A percentile compares a stretch with the other conserved stretches of the same genome.
These are phyloP conservation scores for Lichenostomus cassidix DNA, from an alignment of 2,113 vertebrate genomes.

Conservation along the genomic window DNA sequence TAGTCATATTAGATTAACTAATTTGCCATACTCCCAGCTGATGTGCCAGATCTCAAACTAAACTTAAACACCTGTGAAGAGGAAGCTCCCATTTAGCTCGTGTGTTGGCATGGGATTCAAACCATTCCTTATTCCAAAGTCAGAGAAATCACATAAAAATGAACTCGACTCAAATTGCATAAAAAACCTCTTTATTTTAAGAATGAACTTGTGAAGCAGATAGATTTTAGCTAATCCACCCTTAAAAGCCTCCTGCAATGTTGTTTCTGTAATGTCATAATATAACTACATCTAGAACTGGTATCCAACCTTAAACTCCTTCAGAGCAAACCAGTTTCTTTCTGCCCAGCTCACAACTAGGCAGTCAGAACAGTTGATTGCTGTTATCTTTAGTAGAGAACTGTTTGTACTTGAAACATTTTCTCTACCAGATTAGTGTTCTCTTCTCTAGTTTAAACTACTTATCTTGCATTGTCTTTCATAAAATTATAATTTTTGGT, in stretches of 20 bases:
- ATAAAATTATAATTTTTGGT: neutral
- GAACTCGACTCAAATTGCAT: neutral
- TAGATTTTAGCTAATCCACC: neutral
- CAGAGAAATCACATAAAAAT: neutral
- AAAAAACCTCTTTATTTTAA: neutral
- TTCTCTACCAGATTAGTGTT: neutral
- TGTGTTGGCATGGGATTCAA: neutral
- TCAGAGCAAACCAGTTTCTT: neutral
- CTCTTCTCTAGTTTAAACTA: neutral
- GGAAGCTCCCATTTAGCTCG: accelerated
- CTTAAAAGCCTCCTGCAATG: neutral
- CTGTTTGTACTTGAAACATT: neutral
- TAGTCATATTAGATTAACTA: neutral
- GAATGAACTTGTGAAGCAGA: neutral
- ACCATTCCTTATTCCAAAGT: neutral
- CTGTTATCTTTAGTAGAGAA: neutral
- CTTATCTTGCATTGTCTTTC: neutral
- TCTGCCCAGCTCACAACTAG: neutral
- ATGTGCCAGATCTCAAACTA: neutral
- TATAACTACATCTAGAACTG: neutral
- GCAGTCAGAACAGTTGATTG: neutral
- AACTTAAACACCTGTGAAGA: neutral
- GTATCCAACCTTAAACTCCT: neutral
- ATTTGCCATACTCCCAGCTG: neutral
- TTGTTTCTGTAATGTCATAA: neutral